These are phyloP conservation scores for Drosophila trichaetosa DNA, from an alignment of 2,888 invertebrate species.

Conservation along the genomic window DNA sequence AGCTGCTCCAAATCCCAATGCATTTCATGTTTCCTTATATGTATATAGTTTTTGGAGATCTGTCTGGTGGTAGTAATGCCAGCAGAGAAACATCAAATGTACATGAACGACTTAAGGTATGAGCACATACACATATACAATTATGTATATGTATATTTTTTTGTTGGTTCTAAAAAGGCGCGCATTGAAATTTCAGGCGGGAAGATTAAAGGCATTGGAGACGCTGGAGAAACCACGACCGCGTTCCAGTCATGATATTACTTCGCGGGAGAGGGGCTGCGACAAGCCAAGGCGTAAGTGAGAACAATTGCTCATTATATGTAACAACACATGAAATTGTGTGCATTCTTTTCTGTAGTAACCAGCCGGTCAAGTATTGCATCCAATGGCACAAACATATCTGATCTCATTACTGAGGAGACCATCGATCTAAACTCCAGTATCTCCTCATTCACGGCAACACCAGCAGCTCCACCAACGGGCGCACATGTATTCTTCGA, in stretches of 20 bases:
- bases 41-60: constrained; percentile 80
- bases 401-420: constrained; percentile 82
- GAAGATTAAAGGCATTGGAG: constrained; percentile 77
- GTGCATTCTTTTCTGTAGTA: constrained; percentile 5
- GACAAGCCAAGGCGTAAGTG: constrained; percentile 30
- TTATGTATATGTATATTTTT: neutral
- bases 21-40: neutral
- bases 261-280: neutral
- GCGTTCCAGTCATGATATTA: constrained; percentile 35
- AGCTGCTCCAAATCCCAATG: neutral
- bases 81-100: constrained; percentile 45
- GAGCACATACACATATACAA: neutral
- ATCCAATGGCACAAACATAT: constrained; percentile 74
- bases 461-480: constrained; percentile 43
- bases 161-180: neutral
- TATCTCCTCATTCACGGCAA: constrained; percentile 42
- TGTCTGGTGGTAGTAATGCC: constrained; percentile 53
- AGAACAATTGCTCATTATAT: neutral
- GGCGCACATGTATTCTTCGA: constrained; percentile 81
- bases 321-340: neutral
- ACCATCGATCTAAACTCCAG: constrained; percentile 82
- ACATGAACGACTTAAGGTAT: constrained; percentile 73
- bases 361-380: constrained; percentile 54
- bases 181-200: constrained; percentile 55
- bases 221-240: constrained; percentile 69